A percentile compares a stretch with the other conserved stretches of the same genome.
phyloP scores from a whole-genome alignment of 2,113 vertebrate genomes.

The Microcebus murinus region DNA sequence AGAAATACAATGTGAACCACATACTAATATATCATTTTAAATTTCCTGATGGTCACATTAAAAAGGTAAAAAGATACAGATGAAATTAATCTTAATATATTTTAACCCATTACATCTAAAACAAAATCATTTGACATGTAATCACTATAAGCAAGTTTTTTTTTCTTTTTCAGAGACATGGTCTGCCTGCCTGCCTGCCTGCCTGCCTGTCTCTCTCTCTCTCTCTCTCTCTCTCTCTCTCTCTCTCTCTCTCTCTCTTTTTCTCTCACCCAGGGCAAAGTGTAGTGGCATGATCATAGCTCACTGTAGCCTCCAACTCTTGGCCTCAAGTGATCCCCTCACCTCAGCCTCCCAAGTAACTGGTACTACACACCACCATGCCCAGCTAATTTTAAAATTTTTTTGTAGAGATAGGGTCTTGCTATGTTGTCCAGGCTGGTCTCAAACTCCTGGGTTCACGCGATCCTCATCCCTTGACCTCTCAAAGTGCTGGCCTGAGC shows the following conservation, averaged over 20 bases:
- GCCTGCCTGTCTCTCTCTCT: too few species aligned
- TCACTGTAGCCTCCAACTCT: neutral
- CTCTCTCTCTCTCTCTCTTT: too few species aligned
- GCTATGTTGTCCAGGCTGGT: neutral
- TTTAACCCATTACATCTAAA: neutral
- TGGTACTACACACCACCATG: neutral
- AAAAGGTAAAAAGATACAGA: neutral
- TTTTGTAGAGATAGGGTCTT: neutral
- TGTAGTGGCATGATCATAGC: neutral
- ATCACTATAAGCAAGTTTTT: neutral
- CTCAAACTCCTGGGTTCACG: neutral
- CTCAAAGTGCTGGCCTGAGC: neutral
- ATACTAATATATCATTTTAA: neutral
- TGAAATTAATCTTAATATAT: neutral
- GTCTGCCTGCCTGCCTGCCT: too few species aligned
- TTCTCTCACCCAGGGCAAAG: too few species aligned
- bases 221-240: too few species aligned
- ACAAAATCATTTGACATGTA: neutral
- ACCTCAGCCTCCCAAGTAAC: neutral
- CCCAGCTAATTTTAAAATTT: neutral
- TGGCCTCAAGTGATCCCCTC: neutral
- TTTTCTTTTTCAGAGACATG: too few species aligned
- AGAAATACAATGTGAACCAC: neutral
- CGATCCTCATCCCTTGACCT: neutral
- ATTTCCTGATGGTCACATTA: neutral